Conservation (phyloP, 2,113 vertebrate genomes). For the Poeciliopsis prolifica region DNA sequence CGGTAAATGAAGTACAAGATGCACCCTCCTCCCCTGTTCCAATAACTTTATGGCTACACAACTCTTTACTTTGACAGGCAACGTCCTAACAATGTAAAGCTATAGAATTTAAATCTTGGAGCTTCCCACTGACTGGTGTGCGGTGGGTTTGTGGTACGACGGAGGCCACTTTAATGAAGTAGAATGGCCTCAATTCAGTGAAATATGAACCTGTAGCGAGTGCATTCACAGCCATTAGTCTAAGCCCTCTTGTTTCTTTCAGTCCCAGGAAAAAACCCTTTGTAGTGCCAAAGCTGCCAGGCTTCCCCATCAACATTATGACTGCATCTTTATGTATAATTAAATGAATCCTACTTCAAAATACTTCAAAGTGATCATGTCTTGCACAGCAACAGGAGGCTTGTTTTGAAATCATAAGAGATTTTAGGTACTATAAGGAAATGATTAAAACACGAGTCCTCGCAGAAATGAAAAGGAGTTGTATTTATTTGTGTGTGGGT, state of each 20-base stretch:
- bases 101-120: conserved; percentile 37
- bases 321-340: conserved; percentile 75
- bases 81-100: conserved; percentile 12
- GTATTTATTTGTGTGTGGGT: conserved; percentile 38
- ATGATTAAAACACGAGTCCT: conserved; percentile 63
- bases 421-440: conserved; percentile 50
- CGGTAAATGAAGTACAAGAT: conserved; percentile 40
- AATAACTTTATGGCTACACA: conserved; percentile 39
- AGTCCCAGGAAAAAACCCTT: conserved; percentile 62
- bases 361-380: conserved; percentile 71
- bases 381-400: conserved; percentile 57
- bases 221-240: conserved; percentile 57
- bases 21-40: conserved; percentile 37
- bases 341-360: conserved; percentile 68
- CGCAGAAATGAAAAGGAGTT: conserved; percentile 31
- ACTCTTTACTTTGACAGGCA: conserved; percentile 29
- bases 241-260: conserved; percentile 51
- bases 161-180: conserved; percentile 59
- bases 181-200: conserved; percentile 67
- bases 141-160: conserved; percentile 31
- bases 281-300: conserved; percentile 69
- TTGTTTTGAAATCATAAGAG: conserved; percentile 51
- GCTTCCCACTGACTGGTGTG: conserved; percentile 34
- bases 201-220: conserved; percentile 65
- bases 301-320: conserved; percentile 71